Conservation (phyloP, 2,113 vertebrate genomes). For the Leptocoma aspasia region DNA sequence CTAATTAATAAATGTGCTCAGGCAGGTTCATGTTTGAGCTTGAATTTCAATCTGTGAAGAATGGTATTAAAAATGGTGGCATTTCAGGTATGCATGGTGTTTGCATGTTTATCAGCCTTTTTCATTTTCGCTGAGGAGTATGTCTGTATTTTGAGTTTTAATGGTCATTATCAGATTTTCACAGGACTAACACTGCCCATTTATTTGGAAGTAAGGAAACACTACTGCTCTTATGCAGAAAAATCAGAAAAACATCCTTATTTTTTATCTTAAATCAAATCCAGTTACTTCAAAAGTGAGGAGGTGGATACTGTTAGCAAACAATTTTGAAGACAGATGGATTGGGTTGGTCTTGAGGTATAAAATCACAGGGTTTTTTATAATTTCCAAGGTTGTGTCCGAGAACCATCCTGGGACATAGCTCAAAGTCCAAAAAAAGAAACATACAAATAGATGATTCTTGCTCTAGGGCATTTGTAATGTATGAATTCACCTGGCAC, state of each 20-base stretch:
- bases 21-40: background rate
- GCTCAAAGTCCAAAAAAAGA: background rate
- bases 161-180: background rate
- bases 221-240: background rate
- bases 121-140: background rate
- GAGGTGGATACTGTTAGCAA: background rate
- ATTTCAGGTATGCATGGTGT: background rate
- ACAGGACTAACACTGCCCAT: background rate
- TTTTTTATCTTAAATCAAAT: background rate
- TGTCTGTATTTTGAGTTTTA: background rate
- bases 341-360: background rate
- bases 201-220: background rate
- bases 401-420: background rate
- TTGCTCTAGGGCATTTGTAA: background rate
- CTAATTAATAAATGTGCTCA: slow-evolving; percentile 1
- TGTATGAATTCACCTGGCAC: background rate
- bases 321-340: background rate
- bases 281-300: background rate
- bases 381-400: background rate
- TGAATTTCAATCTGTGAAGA: background rate
- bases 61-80: background rate
- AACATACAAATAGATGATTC: background rate
- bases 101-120: background rate
- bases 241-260: background rate
- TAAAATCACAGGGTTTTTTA: background rate